Base-by-base conservation (phyloP, 2,113 vertebrate species). In the Lathamus discolor region DNA sequence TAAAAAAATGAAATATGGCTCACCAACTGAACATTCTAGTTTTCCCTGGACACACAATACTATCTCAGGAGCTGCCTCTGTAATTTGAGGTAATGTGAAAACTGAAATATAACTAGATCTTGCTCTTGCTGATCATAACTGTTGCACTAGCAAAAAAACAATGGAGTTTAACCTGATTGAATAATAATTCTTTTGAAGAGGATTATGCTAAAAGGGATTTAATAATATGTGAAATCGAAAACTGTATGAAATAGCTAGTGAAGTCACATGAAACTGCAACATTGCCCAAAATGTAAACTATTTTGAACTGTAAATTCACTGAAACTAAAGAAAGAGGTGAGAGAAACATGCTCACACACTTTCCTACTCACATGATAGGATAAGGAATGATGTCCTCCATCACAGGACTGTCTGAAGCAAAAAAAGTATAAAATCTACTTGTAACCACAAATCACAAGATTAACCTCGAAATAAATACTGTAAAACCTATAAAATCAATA, bases 271-370 rank as follows among this genome's bases (percentile, higher is more conserved):
- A 91, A 84, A 68, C 12, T 33, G 33, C 63, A 70, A 3, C 55
- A 39, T 64, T 55, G 44, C 9, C 15, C 8, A 77, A 61, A 74
- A 80, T 81, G 24, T n/a, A 24, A 84, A 67, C 20, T 10, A 37
- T 3, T 27, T 81, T 62, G 41, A 86, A 67, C 17, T 33, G 5
- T 46, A 81, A 86, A 35, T 7, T 74, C 33, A 35, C 7, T 17
- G 16, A 82, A 84, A 81, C 8, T 49, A 37, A 67, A 3, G 43
- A 62, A 10, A 55, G 7, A 74, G 22, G 27, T 67, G 29, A 75
- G 4, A 48, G 5, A 74, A 55, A 2, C 1, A 44, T 10, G 6
- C 2, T 66, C 39, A 62, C 7, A 72, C 2, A 4, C 2, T 75
- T 55, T 57, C 63, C 28, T 61, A 3, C 10, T 73, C 16, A 20